Evolutionary conservation across 2,113 vertebrate genomes (phyloP).

Genomic region (Cacatua alba): DNA sequence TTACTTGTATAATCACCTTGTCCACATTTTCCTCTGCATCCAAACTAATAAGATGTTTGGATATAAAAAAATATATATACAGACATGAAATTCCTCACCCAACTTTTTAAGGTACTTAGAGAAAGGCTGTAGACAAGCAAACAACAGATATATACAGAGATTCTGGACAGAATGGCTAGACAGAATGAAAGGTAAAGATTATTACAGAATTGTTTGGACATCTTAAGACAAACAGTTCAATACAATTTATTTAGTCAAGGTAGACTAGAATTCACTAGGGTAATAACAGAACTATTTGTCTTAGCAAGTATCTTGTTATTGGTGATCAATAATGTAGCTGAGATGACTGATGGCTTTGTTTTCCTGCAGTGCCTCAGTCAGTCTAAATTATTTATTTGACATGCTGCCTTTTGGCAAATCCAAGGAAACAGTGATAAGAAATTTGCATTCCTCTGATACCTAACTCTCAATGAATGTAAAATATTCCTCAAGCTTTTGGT

Average conservation of each 20-base stretch:
- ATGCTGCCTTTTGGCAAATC: constrained; percentile 69
- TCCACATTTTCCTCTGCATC: neutral
- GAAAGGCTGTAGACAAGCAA: neutral
- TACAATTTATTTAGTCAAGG: constrained; percentile 74
- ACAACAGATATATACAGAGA: neutral
- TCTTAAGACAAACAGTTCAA: constrained; percentile 68
- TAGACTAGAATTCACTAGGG: constrained; percentile 72
- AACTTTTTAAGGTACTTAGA: neutral
- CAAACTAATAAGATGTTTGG: neutral
- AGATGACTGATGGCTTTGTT: constrained; percentile 81
- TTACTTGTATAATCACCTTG: neutral
- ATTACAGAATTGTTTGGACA: constrained; percentile 59
- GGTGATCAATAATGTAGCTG: constrained; percentile 79
- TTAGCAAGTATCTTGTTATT: constrained; percentile 82
- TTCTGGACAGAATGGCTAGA: neutral
- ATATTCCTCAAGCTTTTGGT: constrained; percentile 18
- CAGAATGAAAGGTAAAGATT: constrained; percentile 40
- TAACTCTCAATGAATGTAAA: neutral
- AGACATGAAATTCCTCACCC: neutral
- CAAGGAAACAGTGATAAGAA: constrained; percentile 64
- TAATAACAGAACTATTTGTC: constrained; percentile 79
- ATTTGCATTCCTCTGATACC: constrained; percentile 57
- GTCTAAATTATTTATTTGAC: constrained; percentile 80
- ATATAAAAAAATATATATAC: neutral
- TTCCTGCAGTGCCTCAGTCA: constrained; percentile 64